Evolutionary conservation across 2,797 vertebrate genomes (phyloP).

Genomic region (Moxostoma hubbsi): DNA sequence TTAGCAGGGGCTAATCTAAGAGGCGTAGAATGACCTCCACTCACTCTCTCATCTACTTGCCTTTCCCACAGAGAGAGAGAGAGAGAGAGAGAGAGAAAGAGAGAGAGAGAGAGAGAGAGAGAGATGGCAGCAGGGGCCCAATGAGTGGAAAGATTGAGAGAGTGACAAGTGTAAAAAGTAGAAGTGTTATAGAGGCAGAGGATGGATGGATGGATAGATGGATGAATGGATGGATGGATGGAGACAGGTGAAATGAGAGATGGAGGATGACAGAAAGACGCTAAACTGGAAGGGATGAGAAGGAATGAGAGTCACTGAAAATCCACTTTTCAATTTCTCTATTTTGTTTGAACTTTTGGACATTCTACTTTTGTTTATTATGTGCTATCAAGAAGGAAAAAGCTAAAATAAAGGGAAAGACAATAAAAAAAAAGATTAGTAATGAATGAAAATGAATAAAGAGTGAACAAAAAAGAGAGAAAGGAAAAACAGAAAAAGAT

Average conservation of each 20-base stretch:
- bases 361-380: too few species aligned
- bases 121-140: conserved; percentile 56
- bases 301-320: not conserved
- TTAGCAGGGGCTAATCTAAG: conserved; percentile 99
- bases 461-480: too few species aligned
- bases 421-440: too few species aligned
- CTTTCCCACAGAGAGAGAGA: conserved; percentile 90
- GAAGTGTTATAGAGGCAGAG: conserved; percentile 55
- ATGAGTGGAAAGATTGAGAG: conserved; percentile 57
- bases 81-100: conserved; percentile 82
- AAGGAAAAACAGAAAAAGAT: too few species aligned
- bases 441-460: too few species aligned
- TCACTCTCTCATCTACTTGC: conserved; percentile 97
- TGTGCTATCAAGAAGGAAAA: too few species aligned
- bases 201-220: conserved; percentile 74
- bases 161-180: conserved; percentile 63
- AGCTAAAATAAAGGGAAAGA: too few species aligned
- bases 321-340: too few species aligned
- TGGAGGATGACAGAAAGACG: conserved; percentile 34
- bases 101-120: conserved; percentile 82
- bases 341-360: too few species aligned
- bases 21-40: conserved; percentile 99
- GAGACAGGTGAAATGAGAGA: conserved; percentile 83
- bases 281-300: not conserved
- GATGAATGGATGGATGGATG: not conserved